A percentile compares a stretch with the other conserved stretches of the same genome.
These are phyloP conservation scores for Acanthococcus lagerstroemiae DNA, from an alignment of 2,888 invertebrate species.

Conservation along the genomic window DNA sequence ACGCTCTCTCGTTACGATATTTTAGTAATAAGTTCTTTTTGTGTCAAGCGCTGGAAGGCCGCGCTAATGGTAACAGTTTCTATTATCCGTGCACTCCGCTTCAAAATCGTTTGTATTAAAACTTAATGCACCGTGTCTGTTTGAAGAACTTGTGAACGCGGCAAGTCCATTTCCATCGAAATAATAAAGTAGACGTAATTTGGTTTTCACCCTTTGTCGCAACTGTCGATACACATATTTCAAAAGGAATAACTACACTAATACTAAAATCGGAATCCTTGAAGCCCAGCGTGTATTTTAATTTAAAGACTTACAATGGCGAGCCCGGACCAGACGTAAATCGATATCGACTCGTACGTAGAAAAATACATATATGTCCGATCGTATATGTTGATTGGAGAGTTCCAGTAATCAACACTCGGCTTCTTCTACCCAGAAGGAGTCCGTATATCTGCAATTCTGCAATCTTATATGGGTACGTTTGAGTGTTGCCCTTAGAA, in stretches of 20 bases:
- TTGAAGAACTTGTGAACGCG: not conserved
- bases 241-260: not conserved
- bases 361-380: not conserved
- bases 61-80: no score
- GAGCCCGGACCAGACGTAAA: not conserved
- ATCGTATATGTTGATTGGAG: not conserved
- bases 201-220: not conserved
- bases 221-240: not conserved
- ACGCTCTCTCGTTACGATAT: no score
- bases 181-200: not conserved
- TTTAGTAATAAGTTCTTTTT: no score
- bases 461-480: no score
- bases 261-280: slow-evolving; percentile 20
- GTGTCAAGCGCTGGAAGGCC: no score
- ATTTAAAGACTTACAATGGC: slow-evolving; percentile 8
- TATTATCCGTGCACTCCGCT: no score
- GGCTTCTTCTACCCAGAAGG: no score
- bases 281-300: slow-evolving; percentile 26
- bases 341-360: not conserved
- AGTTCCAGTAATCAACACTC: no score
- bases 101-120: not conserved
- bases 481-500: no score
- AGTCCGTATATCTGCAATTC: no score
- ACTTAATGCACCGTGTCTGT: not conserved
- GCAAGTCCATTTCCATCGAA: not conserved